Base-by-base conservation (phyloP, 2,113 vertebrate species). In the Triplophysa dalaica region DNA sequence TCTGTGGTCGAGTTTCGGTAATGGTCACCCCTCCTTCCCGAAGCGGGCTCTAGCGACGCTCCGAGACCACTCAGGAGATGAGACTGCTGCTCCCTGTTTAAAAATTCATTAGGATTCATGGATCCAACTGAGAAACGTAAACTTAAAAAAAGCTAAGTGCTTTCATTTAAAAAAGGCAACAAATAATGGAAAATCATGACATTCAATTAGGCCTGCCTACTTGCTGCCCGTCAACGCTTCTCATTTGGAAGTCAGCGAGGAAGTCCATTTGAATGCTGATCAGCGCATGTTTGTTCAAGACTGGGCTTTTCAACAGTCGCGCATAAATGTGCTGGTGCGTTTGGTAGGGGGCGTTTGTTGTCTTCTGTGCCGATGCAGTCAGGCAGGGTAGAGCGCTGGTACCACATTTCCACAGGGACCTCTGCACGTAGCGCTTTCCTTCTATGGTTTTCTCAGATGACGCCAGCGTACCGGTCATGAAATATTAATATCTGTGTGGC, bases 171-270 rank as follows among this genome's bases (percentile, higher is more conserved):
- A 82, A 74, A 82, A 77, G 67, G 67, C 77, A 82, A 82, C 84
- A 85, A 83, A 86, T 79, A 80, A 85, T 76, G 61, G 78, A 77
- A 83, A 83, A 70, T 76, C 58, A 85, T 81, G 75, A 83, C 75
- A 81, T 81, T 78, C 75, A 76, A 83, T 85, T 81, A 81, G 70
- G 60, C 52, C 69, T 65, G 70, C 60, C 77, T 48, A 38, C 74
- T 48, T 19, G 52, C 56, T 17, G 73, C 26, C 11, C 17, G 70
- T 75, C 65, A 79, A 65, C 63, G 17, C 52, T 58, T 60, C 78
- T 83, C 70, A 81, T 83, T 70, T 76, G 54, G 65, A 70, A 79
- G 70, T 70, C 75, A 62, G 75, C 45, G 52, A 75, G 78, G 24
- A 77, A 56, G 64, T 16, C 33, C 26, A 64, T 83, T 68, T 75